Conservation (phyloP, 1,140 invertebrate genomes). For the Pseudomyrmex sp. region DNA sequence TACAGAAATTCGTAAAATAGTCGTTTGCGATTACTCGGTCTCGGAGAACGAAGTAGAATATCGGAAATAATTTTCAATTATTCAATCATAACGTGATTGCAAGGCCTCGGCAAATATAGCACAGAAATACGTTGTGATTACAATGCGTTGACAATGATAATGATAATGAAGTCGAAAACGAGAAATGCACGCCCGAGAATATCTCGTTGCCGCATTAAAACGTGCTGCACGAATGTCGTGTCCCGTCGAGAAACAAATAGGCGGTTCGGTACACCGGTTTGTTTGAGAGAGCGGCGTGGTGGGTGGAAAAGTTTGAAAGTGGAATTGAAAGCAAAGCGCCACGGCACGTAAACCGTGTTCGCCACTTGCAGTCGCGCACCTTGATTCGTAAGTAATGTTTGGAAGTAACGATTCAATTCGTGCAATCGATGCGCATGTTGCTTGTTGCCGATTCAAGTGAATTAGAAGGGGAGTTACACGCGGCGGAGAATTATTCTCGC, state of each 20-base stretch:
- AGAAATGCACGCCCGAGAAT: slow-evolving; percentile 79
- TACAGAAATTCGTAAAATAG: background rate
- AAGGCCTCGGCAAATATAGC: background rate
- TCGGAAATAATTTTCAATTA: background rate
- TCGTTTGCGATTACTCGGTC: background rate
- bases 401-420: slow-evolving; percentile 60
- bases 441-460: background rate
- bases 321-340: slow-evolving; percentile 82
- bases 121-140: background rate
- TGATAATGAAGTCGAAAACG: slow-evolving; percentile 48
- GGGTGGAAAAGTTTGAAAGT: slow-evolving; percentile 81
- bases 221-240: slow-evolving; percentile 81
- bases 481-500: slow-evolving; percentile 5
- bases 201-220: slow-evolving; percentile 77
- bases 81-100: background rate
- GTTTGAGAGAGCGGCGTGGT: slow-evolving; percentile 72
- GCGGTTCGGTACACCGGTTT: slow-evolving; percentile 76
- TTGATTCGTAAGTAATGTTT: slow-evolving; percentile 65
- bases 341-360: slow-evolving; percentile 72
- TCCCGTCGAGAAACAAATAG: slow-evolving; percentile 81
- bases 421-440: background rate
- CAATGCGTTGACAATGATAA: slow-evolving; percentile 57
- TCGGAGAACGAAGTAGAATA: too few species aligned
- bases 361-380: slow-evolving; percentile 71
- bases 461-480: slow-evolving; percentile 32